Percentiles rank a stretch among this genome's conserved stretches.
Evolutionary conservation across 2,888 invertebrate genomes (phyloP).

Genomic region (Phytoseiulus persimilis): DNA sequence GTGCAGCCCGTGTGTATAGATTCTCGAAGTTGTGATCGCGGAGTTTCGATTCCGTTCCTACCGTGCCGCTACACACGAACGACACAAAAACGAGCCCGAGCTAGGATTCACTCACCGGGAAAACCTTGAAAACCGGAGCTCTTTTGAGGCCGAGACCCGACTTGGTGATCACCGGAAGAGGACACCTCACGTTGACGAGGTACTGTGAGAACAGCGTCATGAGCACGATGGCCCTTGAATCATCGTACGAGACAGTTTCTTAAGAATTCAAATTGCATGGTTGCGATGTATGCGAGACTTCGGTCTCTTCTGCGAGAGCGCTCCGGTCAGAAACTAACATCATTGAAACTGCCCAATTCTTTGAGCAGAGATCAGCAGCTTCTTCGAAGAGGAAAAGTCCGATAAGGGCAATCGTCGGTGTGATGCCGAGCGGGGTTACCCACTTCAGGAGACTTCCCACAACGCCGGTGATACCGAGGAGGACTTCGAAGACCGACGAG

Average conservation of each 20-base stretch:
- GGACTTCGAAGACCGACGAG: conserved; percentile 65
- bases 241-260: not conserved
- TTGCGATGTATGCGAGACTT: no score
- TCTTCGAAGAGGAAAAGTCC: conserved; percentile 73
- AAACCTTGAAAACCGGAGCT: conserved; percentile 68
- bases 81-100: no score
- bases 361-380: conserved; percentile 68
- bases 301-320: no score
- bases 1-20: no score
- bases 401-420: conserved; percentile 71
- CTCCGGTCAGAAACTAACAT: conserved; percentile 57
- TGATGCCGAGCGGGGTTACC: conserved; percentile 73
- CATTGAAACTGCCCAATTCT: conserved; percentile 75
- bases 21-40: no score
- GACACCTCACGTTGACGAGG: conserved; percentile 60
- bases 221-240: conserved; percentile 62
- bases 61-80: no score
- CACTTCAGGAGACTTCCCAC: conserved; percentile 65
- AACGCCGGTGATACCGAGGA: conserved; percentile 63
- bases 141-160: conserved; percentile 49
- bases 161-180: conserved; percentile 51
- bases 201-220: conserved; percentile 72
- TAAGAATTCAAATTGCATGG: no score
- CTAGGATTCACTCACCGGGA: conserved; percentile 56
- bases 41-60: no score